Evolutionary conservation across 2,113 vertebrate genomes (phyloP), one percentile per base, ranked within the genome.

Genomic region (Campylomormyrus numenius): DNA sequence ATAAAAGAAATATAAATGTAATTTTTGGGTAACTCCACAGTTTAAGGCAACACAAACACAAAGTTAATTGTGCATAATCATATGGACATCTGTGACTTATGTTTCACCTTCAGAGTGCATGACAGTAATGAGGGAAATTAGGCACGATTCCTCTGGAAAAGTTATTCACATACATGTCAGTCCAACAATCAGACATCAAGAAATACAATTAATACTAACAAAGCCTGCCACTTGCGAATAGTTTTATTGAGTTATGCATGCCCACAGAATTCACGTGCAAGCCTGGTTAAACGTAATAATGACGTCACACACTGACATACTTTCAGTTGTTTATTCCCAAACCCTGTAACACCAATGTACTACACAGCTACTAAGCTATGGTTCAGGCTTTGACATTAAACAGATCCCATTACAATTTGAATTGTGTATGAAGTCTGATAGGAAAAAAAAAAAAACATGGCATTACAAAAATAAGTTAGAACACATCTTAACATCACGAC

Each of bases 281-380:
- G 6, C 11, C 24, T 85, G 4, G n/a, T 52, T 11, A 46, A 85
- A 27, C 21, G 58, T 15, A 90, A 58, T 11, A 66, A 58, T 49
- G 39, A 86, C 4, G 80, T 85, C 77, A 85, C 15, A 58, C 80
- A 5, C 52, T 15, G 77, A 62, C 31, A 56, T 85, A 56, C 35
- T 66, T 88, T 53, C 66, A 80, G 42, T 89, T 80, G 46, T 89
- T 89, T 89, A 89, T 50, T 89, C 66, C 66, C 88, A 89, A 77
- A 52, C 62, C 88, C 88, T 50, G 46, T 52, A 80, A 80, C 88
- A 89, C n/a, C 70, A 52, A 80, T 49, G 66, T 77, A 89, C 88
- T 52, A 89, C 56, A 89, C 66, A 89, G 21, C 46, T 77, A 89
- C 46, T 77, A 77, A 77, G 66, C 88, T 89, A 89, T 50, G 88